Evolutionary conservation across 2,888 invertebrate species (phyloP), one percentile per base, ranked within the genome.

Genomic region (Megalurothrips usitatus): DNA sequence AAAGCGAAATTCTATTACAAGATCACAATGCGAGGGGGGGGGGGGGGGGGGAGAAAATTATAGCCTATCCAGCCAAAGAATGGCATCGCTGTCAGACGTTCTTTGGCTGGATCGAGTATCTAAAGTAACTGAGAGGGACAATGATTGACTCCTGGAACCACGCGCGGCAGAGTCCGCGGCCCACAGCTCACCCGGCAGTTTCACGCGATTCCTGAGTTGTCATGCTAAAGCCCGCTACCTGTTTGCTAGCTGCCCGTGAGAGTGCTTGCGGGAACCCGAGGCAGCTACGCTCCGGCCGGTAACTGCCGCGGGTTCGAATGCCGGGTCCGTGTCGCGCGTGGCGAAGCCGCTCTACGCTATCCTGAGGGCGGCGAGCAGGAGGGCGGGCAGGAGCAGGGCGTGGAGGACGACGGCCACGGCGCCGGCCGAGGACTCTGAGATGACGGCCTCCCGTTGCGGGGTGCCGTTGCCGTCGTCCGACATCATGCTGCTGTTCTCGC

Each of bases 401-500:
- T 23, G 23, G 48, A 79, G n/a, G 23, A 14, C 9, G 43, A 11
- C 11, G 79, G 79, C 79, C 47, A 23, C 34, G 11, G 11, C 68
- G 23, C 23, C 68, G 34, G 11, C 23, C 47, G 78, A 79, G 78
- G 78, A 47, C 49, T 78, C 81, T 19, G 80, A 80, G 23, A 85
- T 85, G 82, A 85, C 86, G 23, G 84, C 83, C 49, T 86, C 86
- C 82, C 87, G 87, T 82, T 89, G 87, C 80, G 89, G 87, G 58
- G 84, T 84, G 23, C 26, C 68, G 19, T 86, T 86, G 12, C 86
- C 84, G 4, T 86, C 85, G 63, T 88, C 88, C 11, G 86, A 85
- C 83, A 87, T 86, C 84, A 88, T 87, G 12, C 78, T 80, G 52
- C 84, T 85, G 82, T 89, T 89, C 82, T 89, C 89, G 68, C 88